Evolutionary conservation across 2,888 invertebrate species (phyloP).

Genomic region (Polietes domitor): DNA sequence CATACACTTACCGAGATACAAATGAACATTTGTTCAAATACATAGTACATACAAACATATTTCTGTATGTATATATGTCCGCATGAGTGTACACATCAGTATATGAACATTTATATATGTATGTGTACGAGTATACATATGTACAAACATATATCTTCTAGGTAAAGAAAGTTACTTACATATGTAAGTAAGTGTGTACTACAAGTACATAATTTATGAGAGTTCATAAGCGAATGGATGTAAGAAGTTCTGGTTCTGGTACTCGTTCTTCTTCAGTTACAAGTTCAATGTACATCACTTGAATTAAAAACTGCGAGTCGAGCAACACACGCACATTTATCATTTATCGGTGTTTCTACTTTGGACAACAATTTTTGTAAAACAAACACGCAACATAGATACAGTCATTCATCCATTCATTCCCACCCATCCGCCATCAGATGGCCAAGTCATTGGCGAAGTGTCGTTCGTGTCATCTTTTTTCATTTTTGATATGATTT

Average conservation of each 20-base stretch:
- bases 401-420: neutral
- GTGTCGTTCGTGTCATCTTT: neutral
- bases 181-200: neutral
- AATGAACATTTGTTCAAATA: too few species aligned
- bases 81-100: too few species aligned
- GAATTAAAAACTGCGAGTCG: neutral
- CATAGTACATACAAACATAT: too few species aligned
- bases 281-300: constrained; percentile 6
- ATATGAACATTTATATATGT: too few species aligned
- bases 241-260: neutral
- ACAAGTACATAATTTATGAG: constrained; percentile 31
- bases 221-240: constrained; percentile 4
- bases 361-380: constrained; percentile 13
- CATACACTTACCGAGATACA: too few species aligned
- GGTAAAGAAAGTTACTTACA: neutral
- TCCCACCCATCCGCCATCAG: neutral
- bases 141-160: neutral
- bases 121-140: too few species aligned
- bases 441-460: neutral
- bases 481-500: neutral
- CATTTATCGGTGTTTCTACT: neutral
- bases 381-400: constrained; percentile 1
- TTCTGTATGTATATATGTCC: too few species aligned
- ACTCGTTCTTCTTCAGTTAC: neutral
- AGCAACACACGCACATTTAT: too few species aligned